Conservation (phyloP, 2,888 invertebrate genomes). For the Glyphotaelius pellucidus region DNA sequence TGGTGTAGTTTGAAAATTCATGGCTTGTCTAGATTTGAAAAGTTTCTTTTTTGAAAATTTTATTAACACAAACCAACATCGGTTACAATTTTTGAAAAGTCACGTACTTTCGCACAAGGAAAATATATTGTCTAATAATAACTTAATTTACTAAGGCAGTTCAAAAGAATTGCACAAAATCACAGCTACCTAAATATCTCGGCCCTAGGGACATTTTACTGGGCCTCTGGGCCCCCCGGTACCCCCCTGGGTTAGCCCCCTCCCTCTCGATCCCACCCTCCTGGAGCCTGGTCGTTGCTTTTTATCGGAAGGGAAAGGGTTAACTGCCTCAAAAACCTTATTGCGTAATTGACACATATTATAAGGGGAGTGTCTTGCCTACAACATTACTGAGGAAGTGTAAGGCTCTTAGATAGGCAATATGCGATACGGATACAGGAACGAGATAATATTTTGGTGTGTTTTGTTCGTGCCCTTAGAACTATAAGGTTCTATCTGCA, state of each 20-base stretch:
- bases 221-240: not conserved
- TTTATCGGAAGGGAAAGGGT: conserved; percentile 2
- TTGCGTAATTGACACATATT: not conserved
- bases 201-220: not conserved
- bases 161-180: not conserved
- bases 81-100: too few species aligned
- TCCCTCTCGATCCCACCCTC: not conserved
- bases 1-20: too few species aligned
- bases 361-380: not conserved
- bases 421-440: not conserved
- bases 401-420: not conserved
- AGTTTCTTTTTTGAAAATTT: too few species aligned
- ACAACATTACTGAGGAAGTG: not conserved
- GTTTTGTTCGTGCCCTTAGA: not conserved
- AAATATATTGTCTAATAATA: too few species aligned
- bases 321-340: not conserved
- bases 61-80: too few species aligned
- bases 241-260: not conserved
- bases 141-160: too few species aligned
- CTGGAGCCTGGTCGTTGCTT: not conserved
- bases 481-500: too few species aligned
- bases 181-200: not conserved
- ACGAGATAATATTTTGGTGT: not conserved
- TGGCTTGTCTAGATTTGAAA: too few species aligned
- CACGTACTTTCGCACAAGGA: too few species aligned